Percentiles rank a stretch among this genome's conserved stretches.
Conservation (phyloP, 2,888 invertebrate genomes). For the Scotopteryx bipunctaria region DNA sequence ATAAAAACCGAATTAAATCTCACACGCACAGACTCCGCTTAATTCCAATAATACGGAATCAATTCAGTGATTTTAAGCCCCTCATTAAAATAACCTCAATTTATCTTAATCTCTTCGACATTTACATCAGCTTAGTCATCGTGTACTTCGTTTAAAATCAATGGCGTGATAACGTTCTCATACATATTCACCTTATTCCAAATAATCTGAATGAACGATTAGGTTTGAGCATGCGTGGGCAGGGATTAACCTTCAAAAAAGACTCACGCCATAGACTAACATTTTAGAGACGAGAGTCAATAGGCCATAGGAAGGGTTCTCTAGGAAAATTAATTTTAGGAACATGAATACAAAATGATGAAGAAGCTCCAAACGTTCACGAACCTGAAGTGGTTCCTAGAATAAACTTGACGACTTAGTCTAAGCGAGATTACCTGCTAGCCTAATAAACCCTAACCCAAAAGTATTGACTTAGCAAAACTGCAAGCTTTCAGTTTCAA, state of each 20-base stretch:
- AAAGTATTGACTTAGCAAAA: no score
- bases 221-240: slow-evolving; percentile 67
- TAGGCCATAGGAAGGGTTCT: slow-evolving; percentile 16
- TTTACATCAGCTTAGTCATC: slow-evolving; percentile 27
- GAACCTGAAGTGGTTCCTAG: no score
- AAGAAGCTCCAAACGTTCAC: no score
- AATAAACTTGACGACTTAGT: no score
- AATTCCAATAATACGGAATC: slow-evolving; percentile 8
- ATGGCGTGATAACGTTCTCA: slow-evolving; percentile 71
- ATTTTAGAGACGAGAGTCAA: slow-evolving; percentile 33
- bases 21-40: not conserved
- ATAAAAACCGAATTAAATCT: not conserved
- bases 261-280: slow-evolving; percentile 49
- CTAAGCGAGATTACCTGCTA: no score
- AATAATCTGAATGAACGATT: slow-evolving; percentile 77
- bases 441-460: no score
- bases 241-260: slow-evolving; percentile 62
- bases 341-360: no score
- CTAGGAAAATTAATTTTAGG: not conserved
- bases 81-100: slow-evolving; percentile 9
- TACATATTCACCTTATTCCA: slow-evolving; percentile 57
- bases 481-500: no score
- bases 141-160: slow-evolving; percentile 58
- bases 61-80: slow-evolving; percentile 5
- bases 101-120: slow-evolving; percentile 11